Evolutionary conservation across 2,797 vertebrate species (phyloP).

Genomic region (Eulemur mongoz): DNA sequence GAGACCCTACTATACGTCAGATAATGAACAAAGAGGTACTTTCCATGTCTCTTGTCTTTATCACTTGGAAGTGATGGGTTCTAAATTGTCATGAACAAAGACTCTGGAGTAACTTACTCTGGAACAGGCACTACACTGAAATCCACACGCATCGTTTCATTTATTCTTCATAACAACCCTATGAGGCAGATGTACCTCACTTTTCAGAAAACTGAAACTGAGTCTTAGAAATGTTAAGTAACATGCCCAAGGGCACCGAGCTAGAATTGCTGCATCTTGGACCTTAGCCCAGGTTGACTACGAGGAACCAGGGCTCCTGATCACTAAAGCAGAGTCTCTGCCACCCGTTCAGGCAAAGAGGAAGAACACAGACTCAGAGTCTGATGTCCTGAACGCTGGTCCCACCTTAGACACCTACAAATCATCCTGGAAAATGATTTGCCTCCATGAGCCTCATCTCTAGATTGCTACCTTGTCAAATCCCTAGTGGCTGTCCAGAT

Average conservation of each 20-base stretch:
- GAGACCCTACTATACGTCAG: fast-evolving
- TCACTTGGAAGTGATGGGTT: not conserved
- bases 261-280: not conserved
- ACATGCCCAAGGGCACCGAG: fast-evolving
- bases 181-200: not conserved
- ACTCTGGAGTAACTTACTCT: not conserved
- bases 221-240: not conserved
- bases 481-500: not conserved
- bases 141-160: not conserved
- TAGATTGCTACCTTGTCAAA: not conserved
- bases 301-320: not conserved
- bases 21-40: not conserved
- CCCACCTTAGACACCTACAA: not conserved
- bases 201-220: not conserved
- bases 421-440: not conserved
- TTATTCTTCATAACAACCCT: not conserved
- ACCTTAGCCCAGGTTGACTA: not conserved
- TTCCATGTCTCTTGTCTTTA: too few relatives aligned
- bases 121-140: not conserved
- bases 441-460: not conserved
- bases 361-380: not conserved
- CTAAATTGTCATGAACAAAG: not conserved
- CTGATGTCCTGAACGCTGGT: not conserved
- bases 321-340: too few relatives aligned
- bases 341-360: not conserved